Base-by-base conservation (phyloP, 2,797 vertebrate genomes). In the Lateolabrax maculatus region DNA sequence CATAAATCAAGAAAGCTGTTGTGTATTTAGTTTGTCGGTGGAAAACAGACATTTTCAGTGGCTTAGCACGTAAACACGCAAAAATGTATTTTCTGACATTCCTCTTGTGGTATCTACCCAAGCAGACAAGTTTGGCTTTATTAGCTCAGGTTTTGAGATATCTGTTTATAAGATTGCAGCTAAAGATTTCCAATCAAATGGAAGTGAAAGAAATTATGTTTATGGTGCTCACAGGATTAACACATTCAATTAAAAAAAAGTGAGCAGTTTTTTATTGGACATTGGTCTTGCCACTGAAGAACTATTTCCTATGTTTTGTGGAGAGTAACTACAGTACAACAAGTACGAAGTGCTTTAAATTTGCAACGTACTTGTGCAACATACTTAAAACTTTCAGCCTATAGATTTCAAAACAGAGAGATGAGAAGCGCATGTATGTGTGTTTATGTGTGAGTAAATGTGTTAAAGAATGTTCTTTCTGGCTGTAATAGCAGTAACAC, bases 391-490 rank as follows among this genome's bases (percentile, higher is more conserved):
- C 39, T 65, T 52, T 63, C 6, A 25, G 19, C 19, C 29, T 52
- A 1, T 34, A 39, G 36, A 39, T 11, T 57, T 39, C 39, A 74
- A 52, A 6, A 62, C 9, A 60, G 9, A 46, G 43, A 41, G 57
- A 70, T 67, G 27, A 62, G 31, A 25, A 18, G 23, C 1, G 6
- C 31, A 10, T 56, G 27, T 76, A n/a, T n/a, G 64, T 29, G 52
- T 71, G 15, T 57, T 9, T 37, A 1, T 65, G 43, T 62, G 67
- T 60, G 19, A 49, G 25, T 57, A 21, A 56, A 55, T 77, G 63
- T 83, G 62, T 79, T 78, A 61, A 75, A 68, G 27, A 55, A 48
- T 60, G 19, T 76, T 77, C 57, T 75, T 41, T 73, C 34, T 23
- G n/a, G 64, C 79, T 57, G 23, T 49, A 78, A 83, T 76, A 73